Conservation (phyloP, 1,140 invertebrate genomes). For the Delia radicum region DNA sequence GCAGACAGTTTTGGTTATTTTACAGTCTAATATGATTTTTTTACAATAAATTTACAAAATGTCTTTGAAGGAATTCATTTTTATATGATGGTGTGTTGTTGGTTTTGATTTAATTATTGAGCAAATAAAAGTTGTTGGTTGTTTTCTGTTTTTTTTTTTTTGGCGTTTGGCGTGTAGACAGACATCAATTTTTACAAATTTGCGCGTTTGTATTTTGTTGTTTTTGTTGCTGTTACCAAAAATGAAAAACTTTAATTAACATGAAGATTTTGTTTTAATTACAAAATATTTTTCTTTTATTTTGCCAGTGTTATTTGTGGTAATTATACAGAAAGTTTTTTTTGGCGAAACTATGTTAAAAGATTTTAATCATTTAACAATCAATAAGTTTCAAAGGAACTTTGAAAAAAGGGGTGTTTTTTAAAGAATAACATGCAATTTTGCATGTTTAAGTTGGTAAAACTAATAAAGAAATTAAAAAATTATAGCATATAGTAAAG, state of each 20-base stretch:
- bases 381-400: neutral
- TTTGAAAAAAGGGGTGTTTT: too few relatives aligned
- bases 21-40: slow-evolving; percentile 9
- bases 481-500: neutral
- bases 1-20: neutral
- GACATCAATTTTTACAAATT: slow-evolving; percentile 21
- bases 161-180: slow-evolving; percentile 11
- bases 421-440: neutral
- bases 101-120: slow-evolving; percentile 18
- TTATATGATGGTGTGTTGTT: neutral
- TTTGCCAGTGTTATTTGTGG: neutral
- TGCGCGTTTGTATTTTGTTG: neutral
- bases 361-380: slow-evolving; percentile 4
- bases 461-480: neutral
- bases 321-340: neutral
- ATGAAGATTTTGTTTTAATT: slow-evolving; percentile 14
- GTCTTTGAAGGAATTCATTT: slow-evolving; percentile 11
- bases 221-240: neutral
- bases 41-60: slow-evolving; percentile 22
- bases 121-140: neutral
- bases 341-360: too few relatives aligned
- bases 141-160: too few relatives aligned
- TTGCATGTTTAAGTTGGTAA: neutral
- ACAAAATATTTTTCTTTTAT: too few relatives aligned
- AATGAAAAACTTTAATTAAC: slow-evolving; percentile 15